These are phyloP conservation scores for Erinaceus europaeus DNA, from an alignment of 2,113 vertebrate genomes.

Conservation along the genomic window DNA sequence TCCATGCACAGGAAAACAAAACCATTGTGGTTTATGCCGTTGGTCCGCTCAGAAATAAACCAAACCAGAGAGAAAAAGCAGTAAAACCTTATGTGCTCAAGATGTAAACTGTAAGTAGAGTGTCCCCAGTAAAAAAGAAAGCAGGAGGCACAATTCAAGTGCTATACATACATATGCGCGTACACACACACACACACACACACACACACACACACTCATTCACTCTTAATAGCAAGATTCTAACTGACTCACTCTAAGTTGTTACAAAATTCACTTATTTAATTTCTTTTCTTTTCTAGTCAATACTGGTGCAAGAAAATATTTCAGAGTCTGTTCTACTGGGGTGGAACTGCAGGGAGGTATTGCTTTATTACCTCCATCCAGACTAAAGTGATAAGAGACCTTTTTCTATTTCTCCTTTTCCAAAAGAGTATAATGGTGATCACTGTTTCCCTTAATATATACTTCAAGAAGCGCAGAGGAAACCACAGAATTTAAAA, in stretches of 20 bases:
- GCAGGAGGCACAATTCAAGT: slow-evolving; percentile 60
- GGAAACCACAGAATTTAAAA: slow-evolving; percentile 74
- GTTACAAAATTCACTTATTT: slow-evolving; percentile 53
- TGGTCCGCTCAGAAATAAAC: slow-evolving; percentile 81
- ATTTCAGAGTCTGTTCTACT: not conserved
- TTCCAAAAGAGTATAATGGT: slow-evolving; percentile 19
- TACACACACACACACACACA: not conserved
- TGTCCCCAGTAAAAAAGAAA: slow-evolving; percentile 49
- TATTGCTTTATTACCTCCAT: slow-evolving; percentile 37
- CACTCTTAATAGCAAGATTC: slow-evolving; percentile 55
- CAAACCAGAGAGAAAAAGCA: slow-evolving; percentile 50
- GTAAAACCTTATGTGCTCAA: slow-evolving; percentile 44
- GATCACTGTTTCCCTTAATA: slow-evolving; percentile 79
- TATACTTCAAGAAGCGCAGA: slow-evolving; percentile 75
- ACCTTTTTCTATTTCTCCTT: too few relatives aligned
- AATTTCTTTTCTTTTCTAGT: slow-evolving; percentile 57
- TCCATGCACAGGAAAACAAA: slow-evolving; percentile 70
- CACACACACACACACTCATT: not conserved
- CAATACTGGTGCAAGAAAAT: slow-evolving; percentile 67
- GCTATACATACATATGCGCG: not conserved
- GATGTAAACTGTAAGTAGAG: slow-evolving; percentile 76
- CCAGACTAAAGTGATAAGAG: slow-evolving; percentile 43
- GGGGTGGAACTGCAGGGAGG: slow-evolving; percentile 18
- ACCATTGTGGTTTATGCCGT: slow-evolving; percentile 68
- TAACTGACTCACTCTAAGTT: not conserved